phyloP scores from a whole-genome alignment of 2,113 vertebrate species.

The Hymenochirus boettgeri region DNA sequence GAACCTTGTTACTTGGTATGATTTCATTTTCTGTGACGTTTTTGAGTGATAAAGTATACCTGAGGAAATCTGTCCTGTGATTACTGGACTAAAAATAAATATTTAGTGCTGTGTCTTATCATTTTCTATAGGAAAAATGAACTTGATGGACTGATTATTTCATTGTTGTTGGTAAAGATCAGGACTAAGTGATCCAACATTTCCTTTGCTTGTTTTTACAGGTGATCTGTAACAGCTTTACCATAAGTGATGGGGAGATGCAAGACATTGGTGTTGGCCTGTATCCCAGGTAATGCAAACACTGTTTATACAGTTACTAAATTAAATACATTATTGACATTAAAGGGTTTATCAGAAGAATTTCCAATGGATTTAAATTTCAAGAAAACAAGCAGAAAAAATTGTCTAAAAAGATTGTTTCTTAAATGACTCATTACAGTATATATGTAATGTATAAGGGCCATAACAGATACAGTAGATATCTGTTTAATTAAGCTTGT shows the following conservation, averaged over 20 bases:
- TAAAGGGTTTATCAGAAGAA: constrained; percentile 27
- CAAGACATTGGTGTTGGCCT: constrained; percentile 90
- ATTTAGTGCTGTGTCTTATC: too few relatives aligned
- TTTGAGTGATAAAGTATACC: too few relatives aligned
- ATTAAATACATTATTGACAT: constrained; percentile 38
- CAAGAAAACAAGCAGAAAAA: constrained; percentile 19
- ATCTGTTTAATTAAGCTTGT: constrained; percentile 26
- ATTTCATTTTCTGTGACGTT: too few relatives aligned
- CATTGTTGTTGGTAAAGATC: too few relatives aligned
- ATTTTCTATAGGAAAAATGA: too few relatives aligned
- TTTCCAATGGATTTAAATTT: constrained; percentile 47
- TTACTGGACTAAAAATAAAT: too few relatives aligned
- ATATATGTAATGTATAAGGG: constrained; percentile 23
- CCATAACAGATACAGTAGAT: constrained; percentile 20
- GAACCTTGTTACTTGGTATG: too few relatives aligned
- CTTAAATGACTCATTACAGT: constrained; percentile 30
- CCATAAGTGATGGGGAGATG: constrained; percentile 92
- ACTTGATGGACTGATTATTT: too few relatives aligned
- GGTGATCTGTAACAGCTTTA: constrained; percentile 95
- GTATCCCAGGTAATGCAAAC: constrained; percentile 83
- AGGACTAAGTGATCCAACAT: constrained; percentile 40
- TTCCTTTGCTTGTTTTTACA: constrained; percentile 63
- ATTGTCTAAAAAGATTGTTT: constrained; percentile 35
- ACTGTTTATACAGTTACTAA: constrained; percentile 50
- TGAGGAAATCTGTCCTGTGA: too few relatives aligned